Evolutionary conservation across 2,797 vertebrate species (phyloP).

Genomic region (Zenarchopterus dispar): DNA sequence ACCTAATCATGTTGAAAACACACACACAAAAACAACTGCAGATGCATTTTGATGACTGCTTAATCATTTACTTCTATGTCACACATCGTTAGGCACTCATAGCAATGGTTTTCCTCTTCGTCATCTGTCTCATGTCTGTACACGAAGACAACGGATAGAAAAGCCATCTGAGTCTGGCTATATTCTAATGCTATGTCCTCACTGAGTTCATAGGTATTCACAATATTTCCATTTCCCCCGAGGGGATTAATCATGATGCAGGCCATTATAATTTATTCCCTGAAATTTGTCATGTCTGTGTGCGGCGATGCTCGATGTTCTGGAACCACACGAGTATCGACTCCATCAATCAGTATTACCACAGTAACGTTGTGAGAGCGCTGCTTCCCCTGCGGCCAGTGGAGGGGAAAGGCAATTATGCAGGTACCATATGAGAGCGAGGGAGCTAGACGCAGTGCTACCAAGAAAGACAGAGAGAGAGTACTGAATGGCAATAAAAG

Average conservation of each 20-base stretch:
- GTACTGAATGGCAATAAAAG: slow-evolving; percentile 49
- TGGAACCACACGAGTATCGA: slow-evolving; percentile 81
- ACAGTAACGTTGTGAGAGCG: slow-evolving; percentile 78
- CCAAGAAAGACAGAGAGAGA: slow-evolving; percentile 20
- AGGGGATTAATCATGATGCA: slow-evolving; percentile 79
- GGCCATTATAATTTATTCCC: slow-evolving; percentile 81
- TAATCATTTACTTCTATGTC: slow-evolving; percentile 34
- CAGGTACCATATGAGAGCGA: slow-evolving; percentile 68
- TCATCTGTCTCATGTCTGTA: slow-evolving; percentile 17
- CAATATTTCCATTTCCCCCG: slow-evolving; percentile 79
- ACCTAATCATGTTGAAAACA: slow-evolving; percentile 28
- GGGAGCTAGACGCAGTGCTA: slow-evolving; percentile 32
- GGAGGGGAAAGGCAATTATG: slow-evolving; percentile 84
- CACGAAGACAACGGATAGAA: slow-evolving; percentile 42
- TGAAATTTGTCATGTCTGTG: slow-evolving; percentile 82
- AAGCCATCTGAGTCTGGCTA: slow-evolving; percentile 21
- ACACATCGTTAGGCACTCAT: slow-evolving; percentile 26
- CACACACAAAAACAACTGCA: slow-evolving; percentile 16
- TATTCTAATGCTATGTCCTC: slow-evolving; percentile 48
- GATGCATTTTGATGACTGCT: slow-evolving; percentile 29
- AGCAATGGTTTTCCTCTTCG: slow-evolving; percentile 25
- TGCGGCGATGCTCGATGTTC: slow-evolving; percentile 79
- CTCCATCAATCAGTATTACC: slow-evolving; percentile 87
- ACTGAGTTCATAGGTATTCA: slow-evolving; percentile 75
- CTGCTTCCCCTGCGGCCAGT: slow-evolving; percentile 75